Base-by-base conservation (phyloP, 2,797 vertebrate genomes). In the Lepus townsendii region DNA sequence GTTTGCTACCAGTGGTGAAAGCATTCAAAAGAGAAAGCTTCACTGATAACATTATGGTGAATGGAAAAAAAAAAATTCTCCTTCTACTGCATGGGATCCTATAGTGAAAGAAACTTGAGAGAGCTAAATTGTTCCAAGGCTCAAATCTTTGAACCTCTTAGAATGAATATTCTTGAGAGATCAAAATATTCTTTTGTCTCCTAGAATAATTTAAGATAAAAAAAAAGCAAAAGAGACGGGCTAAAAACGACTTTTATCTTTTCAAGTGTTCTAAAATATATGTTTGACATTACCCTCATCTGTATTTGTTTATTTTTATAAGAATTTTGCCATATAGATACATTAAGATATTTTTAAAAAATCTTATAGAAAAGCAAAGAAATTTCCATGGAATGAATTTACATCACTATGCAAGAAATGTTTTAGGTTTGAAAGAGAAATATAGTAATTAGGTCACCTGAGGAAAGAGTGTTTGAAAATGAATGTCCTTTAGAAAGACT, bases 371-470 rank as follows among this genome's bases (percentile, higher is more conserved):
- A 68, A 87, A 93, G 69, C 22, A 93, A 63, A 88, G n/a, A 42
- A 35, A 68, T 85, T 80, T 96, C 77, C 42, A 63, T 65, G 54
- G 19, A 50, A 80, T 60, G 54, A 68, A 94, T 83, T 96, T 95
- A 94, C 95, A 95, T 95, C 54, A 73, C 69, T 68, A 54, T 83
- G 50, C 38, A 90, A 96, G 73, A 95, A 82, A 72, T 79, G n/a
- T 80, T 95, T 94, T 88, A 85, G 26, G 14, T 90, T 94, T 94
- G 80, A 83, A 83, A 95, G 94, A 93, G 95, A 91, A 89, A 89
- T 90, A 76, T 5, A 91, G 65, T 93, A 95, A 97, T 96, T 97
- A 96, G 93, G 94, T 95, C 96, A 97, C 82, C 54, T 20, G 89
- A 96, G 89, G 89, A 90, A 96, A 91, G 65, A 88, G 38, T 26